Conservation (phyloP, 2,797 vertebrate species). For the Nyctalus aviator region DNA sequence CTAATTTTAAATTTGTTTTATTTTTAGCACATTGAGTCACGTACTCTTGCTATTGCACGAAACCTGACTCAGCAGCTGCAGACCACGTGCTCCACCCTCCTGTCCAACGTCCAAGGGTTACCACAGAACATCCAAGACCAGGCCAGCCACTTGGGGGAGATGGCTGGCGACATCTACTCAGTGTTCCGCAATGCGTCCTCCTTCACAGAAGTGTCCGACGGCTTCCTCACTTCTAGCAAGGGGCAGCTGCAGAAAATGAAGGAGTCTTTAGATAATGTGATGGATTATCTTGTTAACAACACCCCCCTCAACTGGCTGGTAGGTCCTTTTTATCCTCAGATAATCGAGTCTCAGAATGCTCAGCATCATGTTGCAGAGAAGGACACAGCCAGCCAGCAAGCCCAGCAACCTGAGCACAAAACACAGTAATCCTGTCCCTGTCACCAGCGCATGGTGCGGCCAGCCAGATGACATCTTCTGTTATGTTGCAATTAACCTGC, state of each 20-base stretch:
- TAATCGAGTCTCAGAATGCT: conserved; percentile 86
- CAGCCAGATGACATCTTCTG: neutral
- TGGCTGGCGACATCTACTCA: conserved; percentile 90
- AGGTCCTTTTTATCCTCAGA: conserved; percentile 95
- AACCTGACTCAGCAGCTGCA: conserved; percentile 95
- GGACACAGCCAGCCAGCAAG: conserved; percentile 74
- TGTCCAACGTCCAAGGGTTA: conserved; percentile 92
- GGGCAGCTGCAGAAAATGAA: conserved; percentile 93
- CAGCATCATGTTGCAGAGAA: conserved; percentile 82
- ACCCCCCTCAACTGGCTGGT: conserved; percentile 98
- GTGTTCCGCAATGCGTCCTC: conserved; percentile 88
- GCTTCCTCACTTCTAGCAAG: conserved; percentile 89
- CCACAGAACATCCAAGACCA: conserved; percentile 94
- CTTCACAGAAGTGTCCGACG: conserved; percentile 91
- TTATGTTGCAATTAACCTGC: neutral
- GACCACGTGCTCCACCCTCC: conserved; percentile 92
- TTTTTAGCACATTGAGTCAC: conserved; percentile 93
- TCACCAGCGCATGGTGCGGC: conserved; percentile 46
- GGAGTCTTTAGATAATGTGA: conserved; percentile 94
- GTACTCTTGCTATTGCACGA: conserved; percentile 90
- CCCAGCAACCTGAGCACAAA: conserved; percentile 78
- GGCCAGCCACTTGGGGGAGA: conserved; percentile 87
- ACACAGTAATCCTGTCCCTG: conserved; percentile 68
- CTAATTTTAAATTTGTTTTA: conserved; percentile 60
- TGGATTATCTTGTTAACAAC: conserved; percentile 97